Base-by-base conservation (phyloP, 2,113 vertebrate species). In the Podilymbus podiceps region DNA sequence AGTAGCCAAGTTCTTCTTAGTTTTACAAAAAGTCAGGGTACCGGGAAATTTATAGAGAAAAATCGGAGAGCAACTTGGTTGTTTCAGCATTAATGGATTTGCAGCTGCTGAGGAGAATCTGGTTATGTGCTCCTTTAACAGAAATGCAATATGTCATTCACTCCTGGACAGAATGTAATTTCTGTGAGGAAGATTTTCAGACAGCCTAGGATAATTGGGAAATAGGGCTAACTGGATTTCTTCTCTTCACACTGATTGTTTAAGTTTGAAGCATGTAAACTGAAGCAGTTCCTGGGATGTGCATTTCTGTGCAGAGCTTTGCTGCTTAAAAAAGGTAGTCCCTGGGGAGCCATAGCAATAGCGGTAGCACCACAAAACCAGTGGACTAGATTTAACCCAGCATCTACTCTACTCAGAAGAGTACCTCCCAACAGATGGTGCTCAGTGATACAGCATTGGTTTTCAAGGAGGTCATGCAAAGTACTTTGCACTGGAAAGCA, bases 71-170 rank as follows among this genome's bases (percentile, higher is more conserved):
- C 82, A 85, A 62, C 71, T 79, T 82, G 21, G 35, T 64, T 79
- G 25, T 38, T 88, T 91, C 28, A 83, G 63, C 68, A 89, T 31
- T 78, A 95, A 73, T 69, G n/a, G 46, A 66, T 88, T 96, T 94
- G 69, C 62, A 91, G 78, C 93, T 93, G 85, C 53, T 74, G 62
- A 87, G 63, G 27, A 71, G 56, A 76, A 52, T 60, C 40, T 62
- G n/a, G 59, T 92, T 66, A 38, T 58, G 59, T 95, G 42, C 89
- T 89, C 3, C 90, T 88, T 81, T 47, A 21, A 77, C 77, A 83
- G 85, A 92, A 88, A 93, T 59, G 20, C 0, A 13, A 28, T 68
- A 30, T 0, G 5, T 68, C 67, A 63, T 72, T 92, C 13, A n/a
- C 12, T 56, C 64, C 56, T 81, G 68, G 60, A 44, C 76, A 81